phyloP scores from a whole-genome alignment of 2,888 invertebrate species.

The Drosophila rellima region DNA sequence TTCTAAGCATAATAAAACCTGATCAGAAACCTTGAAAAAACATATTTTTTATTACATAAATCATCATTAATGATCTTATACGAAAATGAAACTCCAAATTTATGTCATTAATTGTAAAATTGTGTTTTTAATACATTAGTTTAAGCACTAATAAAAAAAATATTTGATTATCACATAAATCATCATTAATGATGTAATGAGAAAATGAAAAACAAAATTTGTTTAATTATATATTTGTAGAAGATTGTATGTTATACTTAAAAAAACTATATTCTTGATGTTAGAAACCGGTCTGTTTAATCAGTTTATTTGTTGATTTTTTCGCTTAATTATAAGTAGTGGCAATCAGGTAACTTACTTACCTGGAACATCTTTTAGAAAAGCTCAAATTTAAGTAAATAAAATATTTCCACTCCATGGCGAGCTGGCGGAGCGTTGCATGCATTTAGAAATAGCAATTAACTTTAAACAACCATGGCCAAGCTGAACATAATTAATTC shows the following conservation, averaged over 20 bases:
- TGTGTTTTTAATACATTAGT: no score
- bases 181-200: no score
- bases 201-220: no score
- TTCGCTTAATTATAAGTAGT: slow-evolving; percentile 1
- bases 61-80: neutral
- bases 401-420: slow-evolving; percentile 28
- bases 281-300: no score
- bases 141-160: no score
- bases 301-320: neutral
- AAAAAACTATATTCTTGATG: no score
- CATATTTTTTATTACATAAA: no score
- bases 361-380: slow-evolving; percentile 13
- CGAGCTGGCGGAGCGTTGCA: slow-evolving; percentile 26
- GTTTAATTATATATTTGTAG: no score
- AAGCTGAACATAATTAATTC: slow-evolving; percentile 68
- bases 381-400: slow-evolving; percentile 29
- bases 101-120: no score
- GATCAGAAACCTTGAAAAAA: no score
- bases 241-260: no score
- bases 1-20: neutral
- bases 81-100: neutral
- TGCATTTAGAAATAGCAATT: slow-evolving; percentile 70
- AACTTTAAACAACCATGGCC: slow-evolving; percentile 64
- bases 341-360: neutral
- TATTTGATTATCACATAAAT: no score